Evolutionary conservation across 2,797 vertebrate species (phyloP).

Genomic region (Macrochelys suwanniensis): DNA sequence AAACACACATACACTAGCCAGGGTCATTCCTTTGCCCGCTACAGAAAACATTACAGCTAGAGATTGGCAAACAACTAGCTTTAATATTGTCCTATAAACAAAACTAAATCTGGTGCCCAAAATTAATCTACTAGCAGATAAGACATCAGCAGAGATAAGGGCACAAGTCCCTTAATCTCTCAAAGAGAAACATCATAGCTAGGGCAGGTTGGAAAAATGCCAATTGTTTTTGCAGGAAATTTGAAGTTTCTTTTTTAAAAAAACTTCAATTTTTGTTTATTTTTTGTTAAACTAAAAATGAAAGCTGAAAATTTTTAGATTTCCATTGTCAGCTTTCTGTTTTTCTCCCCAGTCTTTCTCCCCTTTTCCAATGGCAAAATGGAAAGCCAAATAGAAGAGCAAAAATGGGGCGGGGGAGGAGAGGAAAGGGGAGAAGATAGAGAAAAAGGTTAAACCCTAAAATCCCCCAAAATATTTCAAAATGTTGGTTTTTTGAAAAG

Average conservation of each 20-base stretch:
- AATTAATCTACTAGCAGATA: background rate
- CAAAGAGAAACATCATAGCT: background rate
- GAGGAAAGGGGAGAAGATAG: no score
- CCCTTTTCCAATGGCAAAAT: background rate
- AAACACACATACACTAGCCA: background rate
- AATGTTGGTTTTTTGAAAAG: background rate
- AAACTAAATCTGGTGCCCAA: background rate
- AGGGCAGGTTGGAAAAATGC: background rate
- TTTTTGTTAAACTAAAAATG: conserved; percentile 37
- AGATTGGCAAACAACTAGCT: background rate
- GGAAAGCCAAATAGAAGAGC: background rate
- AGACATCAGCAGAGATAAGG: background rate
- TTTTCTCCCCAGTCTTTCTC: conserved; percentile 43
- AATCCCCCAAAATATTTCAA: background rate
- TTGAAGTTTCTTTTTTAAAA: conserved; percentile 39
- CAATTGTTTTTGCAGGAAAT: background rate
- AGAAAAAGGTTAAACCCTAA: background rate
- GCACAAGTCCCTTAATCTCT: background rate
- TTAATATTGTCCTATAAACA: background rate
- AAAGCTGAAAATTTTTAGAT: conserved; percentile 35
- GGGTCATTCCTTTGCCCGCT: background rate
- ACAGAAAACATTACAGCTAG: background rate
- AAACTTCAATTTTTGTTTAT: conserved; percentile 73
- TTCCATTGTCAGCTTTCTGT: conserved; percentile 56
- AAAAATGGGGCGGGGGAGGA: no score